Base-by-base conservation (phyloP, 2,797 vertebrate species). In the Pithecia hirsuta region DNA sequence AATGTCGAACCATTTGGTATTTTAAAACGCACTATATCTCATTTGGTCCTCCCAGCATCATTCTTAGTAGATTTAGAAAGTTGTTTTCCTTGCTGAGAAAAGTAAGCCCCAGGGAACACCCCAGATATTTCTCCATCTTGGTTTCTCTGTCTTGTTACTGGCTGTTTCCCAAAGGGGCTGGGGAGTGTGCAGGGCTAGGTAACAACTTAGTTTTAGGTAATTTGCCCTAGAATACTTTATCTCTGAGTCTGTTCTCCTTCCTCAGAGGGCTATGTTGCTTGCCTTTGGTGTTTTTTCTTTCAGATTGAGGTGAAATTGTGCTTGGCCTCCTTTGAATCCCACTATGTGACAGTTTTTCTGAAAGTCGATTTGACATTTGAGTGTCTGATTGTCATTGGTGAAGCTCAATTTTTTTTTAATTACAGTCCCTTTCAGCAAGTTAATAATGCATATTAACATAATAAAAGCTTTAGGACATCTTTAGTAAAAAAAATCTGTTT, bases 401-500 rank as follows among this genome's bases (percentile, higher is more conserved):
- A 88, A 70, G 26, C 17, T 87, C 7, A 9, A 8, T 64, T 41
- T 83, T 78, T n/a, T 41, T 52, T 28, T 64, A 33, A 64, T 61
- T 74, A 87, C 4, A 24, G 26, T 22, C 91, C 75, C 57, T 64
- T 94, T 39, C 55, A 52, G 46, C 30, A 80, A 13, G 6, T 88
- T 76, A 26, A 57, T 50, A 64, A 67, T 39, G 4, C 70, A 50
- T 70, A 79, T 67, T 85, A 81, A 30, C 33, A 81, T 46, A 61
- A 61, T 92, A 64, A 64, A 92, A 84, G 4, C 70, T 93, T 87
- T 39, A 12, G 12, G 39, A 93, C 67, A 64, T 19, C 41, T 70
- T 93, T 19, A 39, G 70, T 79, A 46, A 92, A 92, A 46, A 93
- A 93, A 70, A 83, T 91, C 11, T 59, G 2, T 89, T 98, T 95